Evolutionary conservation across 2,797 vertebrate genomes (phyloP).

Genomic region (Hylomyscus alleni): DNA sequence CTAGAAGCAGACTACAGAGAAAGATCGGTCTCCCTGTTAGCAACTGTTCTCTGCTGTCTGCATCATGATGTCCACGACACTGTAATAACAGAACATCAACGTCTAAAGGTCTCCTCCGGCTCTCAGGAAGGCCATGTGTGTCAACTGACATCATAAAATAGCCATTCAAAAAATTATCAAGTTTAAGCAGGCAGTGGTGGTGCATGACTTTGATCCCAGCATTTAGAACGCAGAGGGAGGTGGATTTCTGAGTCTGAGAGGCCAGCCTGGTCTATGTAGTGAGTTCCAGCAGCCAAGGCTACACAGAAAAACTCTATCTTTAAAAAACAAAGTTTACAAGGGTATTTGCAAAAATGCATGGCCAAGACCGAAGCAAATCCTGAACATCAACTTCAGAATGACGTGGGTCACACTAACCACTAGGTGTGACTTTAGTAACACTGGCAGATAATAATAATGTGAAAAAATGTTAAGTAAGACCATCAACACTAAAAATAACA

Average conservation of each 20-base stretch:
- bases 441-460: constrained; percentile 75
- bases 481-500: constrained; percentile 77
- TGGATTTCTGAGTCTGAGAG: not conserved
- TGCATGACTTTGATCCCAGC: not conserved
- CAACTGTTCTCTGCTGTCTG: not conserved
- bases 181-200: not conserved
- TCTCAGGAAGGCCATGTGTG: not conserved
- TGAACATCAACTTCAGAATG: constrained; percentile 42
- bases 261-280: not conserved
- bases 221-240: not conserved
- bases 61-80: not conserved
- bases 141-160: not conserved
- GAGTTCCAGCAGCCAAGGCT: not conserved
- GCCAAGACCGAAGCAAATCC: not conserved
- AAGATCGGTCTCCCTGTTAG: not conserved
- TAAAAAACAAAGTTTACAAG: not conserved
- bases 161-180: not conserved
- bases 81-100: not conserved
- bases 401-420: not conserved
- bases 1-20: not conserved
- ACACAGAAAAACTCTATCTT: not conserved
- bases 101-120: not conserved
- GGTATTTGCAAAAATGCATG: not conserved
- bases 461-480: constrained; percentile 76
- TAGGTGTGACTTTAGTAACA: constrained; percentile 30